These are phyloP conservation scores for Oppia nitens DNA, from an alignment of 1,140 invertebrate genomes.

Conservation along the genomic window DNA sequence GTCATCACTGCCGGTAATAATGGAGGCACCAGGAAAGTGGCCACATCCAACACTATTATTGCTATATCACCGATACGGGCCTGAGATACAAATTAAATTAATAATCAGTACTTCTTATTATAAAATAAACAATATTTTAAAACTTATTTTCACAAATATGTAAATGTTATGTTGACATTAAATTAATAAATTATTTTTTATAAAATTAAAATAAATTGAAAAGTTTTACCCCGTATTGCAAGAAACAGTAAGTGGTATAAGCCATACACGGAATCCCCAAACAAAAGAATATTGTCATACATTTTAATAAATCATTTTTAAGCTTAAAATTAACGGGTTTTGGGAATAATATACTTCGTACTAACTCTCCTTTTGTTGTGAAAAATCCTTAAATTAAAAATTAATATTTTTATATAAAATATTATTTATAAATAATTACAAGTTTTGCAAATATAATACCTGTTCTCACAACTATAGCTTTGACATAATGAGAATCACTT, in stretches of 20 bases:
- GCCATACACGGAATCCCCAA: constrained; percentile 24
- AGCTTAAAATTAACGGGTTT: constrained; percentile 40
- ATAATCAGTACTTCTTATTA: neutral
- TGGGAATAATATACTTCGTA: constrained; percentile 41
- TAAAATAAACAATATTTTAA: neutral
- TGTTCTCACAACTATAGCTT: constrained; percentile 35
- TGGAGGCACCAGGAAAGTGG: constrained; percentile 29
- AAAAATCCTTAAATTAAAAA: constrained; percentile 29
- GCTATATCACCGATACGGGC: constrained; percentile 22
- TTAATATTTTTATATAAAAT: neutral
- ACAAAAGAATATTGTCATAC: constrained; percentile 27
- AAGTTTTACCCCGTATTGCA: neutral
- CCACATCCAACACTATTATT: constrained; percentile 28
- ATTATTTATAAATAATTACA: neutral
- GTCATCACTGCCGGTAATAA: constrained; percentile 36
- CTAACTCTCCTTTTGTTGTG: constrained; percentile 43
- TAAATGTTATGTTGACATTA: no score
- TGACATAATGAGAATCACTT: constrained; percentile 30
- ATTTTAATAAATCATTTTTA: constrained; percentile 38
- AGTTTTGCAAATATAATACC: constrained; percentile 14
- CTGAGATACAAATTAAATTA: constrained; percentile 18
- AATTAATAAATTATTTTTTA: no score
- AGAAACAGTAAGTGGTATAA: constrained; percentile 25
- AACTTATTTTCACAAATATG: no score
- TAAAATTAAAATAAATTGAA: no score